These are phyloP conservation scores for Cottoperca gobio DNA, from an alignment of 2,797 vertebrate genomes.

Conservation along the genomic window DNA sequence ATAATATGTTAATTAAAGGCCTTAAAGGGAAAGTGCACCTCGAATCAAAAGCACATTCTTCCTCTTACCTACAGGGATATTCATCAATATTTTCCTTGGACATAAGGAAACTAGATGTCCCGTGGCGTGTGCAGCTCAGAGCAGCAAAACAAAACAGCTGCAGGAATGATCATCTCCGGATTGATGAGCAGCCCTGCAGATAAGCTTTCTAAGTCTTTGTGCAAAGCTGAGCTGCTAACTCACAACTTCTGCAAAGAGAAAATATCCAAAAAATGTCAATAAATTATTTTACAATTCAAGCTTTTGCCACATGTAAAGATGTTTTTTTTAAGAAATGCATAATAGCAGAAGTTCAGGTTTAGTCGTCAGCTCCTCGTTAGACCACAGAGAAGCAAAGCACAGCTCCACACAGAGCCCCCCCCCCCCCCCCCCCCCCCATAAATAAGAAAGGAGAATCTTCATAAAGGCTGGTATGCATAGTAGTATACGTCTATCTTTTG, in stretches of 20 bases:
- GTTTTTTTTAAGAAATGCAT: no score
- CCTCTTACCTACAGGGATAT: no score
- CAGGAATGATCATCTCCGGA: no score
- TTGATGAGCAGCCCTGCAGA: no score
- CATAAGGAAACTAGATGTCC: no score
- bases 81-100: no score
- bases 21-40: background rate
- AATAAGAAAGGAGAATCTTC: conserved; percentile 56
- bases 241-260: background rate
- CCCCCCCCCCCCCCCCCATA: conserved; percentile 28
- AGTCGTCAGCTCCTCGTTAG: conserved; percentile 37
- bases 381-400: conserved; percentile 21
- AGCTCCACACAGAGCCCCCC: conserved; percentile 34
- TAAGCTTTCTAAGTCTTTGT: background rate
- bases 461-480: conserved; percentile 74
- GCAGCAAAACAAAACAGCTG: no score
- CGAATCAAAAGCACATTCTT: no score
- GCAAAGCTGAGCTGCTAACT: background rate
- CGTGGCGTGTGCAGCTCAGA: no score
- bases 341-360: conserved; percentile 1
- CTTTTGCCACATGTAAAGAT: background rate
- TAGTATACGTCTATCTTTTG: conserved; percentile 40
- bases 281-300: background rate
- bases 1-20: background rate
- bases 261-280: background rate